Evolutionary conservation across 1,140 invertebrate species (phyloP), one percentile per base, ranked within the genome.

Genomic region (Trichonephila clavipes): DNA sequence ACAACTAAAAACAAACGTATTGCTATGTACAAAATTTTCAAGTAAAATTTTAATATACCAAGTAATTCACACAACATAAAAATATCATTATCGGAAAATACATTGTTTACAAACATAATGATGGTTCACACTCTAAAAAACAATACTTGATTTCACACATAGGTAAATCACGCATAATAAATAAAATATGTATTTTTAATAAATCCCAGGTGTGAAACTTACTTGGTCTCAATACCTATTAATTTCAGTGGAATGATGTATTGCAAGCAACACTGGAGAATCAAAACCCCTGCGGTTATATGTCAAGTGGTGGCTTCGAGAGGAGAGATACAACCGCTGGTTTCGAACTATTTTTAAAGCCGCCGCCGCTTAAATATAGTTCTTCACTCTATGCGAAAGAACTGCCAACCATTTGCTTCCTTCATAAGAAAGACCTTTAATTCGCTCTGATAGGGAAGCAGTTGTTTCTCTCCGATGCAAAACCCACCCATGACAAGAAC

Each of bases 271-370:
- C 83, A 85, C 58, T 59, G 59, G 44, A 59, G 83, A 61, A 85
- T 85, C 21, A 85, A 58, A 85, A n/a, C 82, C 86, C 62, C 61
- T 92, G 91, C 85, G n/a, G 82, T 62, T 92, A 51, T 72, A 51
- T 59, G 62, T 87, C 59, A 72, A 87, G 83, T 62, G 58, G 83
- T 40, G 44, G 90, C 24, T 77, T 62, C n/a, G 4, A 64, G 77
- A 83, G 58, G 24, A 81, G 64, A 72, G 24, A 90, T 44, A 92
- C 91, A 87, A 64, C 59, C 66, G 59, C 64, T 24, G 61, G 66
- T 92, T 64, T 86, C 28, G n/a, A 77, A 92, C 91, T 92, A 92
- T 92, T 92, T 92, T 92, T 92, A 87, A 88, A 72, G 62, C 44
- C n/a, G 64, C 61, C 91, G 62, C 90, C 51, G 62, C 64, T 64